These are phyloP conservation scores for Aplysina aerophoba DNA, from an alignment of 37 sponge, comb jelly and placozoan species.

Conservation along the genomic window DNA sequence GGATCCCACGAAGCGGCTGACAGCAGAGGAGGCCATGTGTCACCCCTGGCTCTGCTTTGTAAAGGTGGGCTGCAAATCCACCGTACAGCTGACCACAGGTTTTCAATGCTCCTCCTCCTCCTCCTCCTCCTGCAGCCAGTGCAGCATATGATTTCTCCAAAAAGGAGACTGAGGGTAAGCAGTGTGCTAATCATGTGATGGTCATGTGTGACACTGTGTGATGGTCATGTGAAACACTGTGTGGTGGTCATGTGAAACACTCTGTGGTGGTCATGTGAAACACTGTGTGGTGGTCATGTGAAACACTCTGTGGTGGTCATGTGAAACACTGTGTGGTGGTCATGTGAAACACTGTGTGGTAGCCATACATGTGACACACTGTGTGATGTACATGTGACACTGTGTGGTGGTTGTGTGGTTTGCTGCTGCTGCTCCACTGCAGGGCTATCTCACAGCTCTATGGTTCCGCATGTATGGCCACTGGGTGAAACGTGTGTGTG, in stretches of 20 bases:
- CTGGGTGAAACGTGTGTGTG: constrained; percentile 84
- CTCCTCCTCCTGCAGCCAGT: background rate
- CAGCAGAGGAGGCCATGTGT: constrained; percentile 65
- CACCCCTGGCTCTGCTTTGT: constrained; percentile 71
- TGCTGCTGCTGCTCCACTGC: background rate
- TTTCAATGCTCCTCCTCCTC: background rate
- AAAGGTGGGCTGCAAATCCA: background rate
- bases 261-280: no score
- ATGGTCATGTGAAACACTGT: no score
- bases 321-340: no score
- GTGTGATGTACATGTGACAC: no score
- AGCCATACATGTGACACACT: no score
- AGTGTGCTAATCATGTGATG: no score
- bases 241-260: no score
- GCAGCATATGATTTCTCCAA: constrained; percentile 6
- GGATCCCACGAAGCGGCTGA: constrained; percentile 63
- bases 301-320: no score
- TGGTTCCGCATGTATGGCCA: constrained; percentile 81
- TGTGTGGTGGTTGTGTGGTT: no score
- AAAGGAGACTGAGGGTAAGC: constrained; percentile 52
- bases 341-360: no score
- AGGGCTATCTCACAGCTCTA: constrained; percentile 61
- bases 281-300: no score
- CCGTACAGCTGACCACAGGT: background rate
- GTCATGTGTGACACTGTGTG: no score